Evolutionary conservation across 1,140 invertebrate species (phyloP).

Genomic region (Whitmania pigra): DNA sequence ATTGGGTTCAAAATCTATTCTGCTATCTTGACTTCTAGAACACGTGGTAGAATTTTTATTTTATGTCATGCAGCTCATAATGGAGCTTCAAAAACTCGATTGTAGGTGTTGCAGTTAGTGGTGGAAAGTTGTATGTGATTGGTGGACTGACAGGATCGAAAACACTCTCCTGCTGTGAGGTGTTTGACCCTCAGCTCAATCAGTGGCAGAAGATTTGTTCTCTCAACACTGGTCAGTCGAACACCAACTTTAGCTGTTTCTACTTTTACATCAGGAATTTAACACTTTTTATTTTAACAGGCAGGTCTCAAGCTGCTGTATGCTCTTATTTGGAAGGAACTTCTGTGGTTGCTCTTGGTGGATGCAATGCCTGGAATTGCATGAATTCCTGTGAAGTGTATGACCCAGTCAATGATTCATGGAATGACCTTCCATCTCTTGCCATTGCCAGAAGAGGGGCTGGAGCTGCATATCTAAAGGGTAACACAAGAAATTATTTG

Average conservation of each 20-base stretch:
- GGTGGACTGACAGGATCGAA: constrained; percentile 62
- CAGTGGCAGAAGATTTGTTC: constrained; percentile 56
- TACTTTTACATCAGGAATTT: not conserved
- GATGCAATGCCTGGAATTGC: constrained; percentile 49
- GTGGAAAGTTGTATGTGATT: constrained; percentile 60
- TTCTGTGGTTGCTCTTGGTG: constrained; percentile 46
- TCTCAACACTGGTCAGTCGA: constrained; percentile 49
- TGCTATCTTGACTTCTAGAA: not conserved
- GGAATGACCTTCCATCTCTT: constrained; percentile 46
- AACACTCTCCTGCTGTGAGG: constrained; percentile 61
- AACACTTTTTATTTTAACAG: constrained; percentile 35
- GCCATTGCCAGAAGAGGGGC: constrained; percentile 56
- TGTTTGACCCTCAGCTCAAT: constrained; percentile 52
- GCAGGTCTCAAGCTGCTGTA: constrained; percentile 60
- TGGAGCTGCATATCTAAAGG: constrained; percentile 53
- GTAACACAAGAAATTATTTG: constrained; percentile 33
- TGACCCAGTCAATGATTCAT: constrained; percentile 42
- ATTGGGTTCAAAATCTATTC: not conserved
- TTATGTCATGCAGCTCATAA: not conserved
- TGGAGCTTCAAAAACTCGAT: not conserved
- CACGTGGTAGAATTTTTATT: not conserved
- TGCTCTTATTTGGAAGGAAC: constrained; percentile 38
- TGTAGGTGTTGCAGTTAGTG: constrained; percentile 57
- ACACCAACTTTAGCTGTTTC: not conserved
- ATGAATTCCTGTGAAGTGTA: constrained; percentile 48